phyloP scores from a whole-genome alignment of 2,888 invertebrate species.

The Erebia aethiops region DNA sequence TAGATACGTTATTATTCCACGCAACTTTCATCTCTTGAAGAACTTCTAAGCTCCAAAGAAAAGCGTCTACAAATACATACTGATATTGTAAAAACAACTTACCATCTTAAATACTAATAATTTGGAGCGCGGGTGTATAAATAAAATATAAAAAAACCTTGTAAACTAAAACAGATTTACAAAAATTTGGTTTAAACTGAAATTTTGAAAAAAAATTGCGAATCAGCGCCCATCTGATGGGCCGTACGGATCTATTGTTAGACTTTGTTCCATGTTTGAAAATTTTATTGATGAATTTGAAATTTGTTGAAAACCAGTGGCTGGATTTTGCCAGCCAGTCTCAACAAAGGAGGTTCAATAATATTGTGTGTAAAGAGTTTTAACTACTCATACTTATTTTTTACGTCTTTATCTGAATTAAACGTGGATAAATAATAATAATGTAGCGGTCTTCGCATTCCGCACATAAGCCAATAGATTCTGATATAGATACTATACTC shows the following conservation, averaged over 20 bases:
- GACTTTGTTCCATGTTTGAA: constrained; percentile 58
- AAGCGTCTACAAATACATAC: too few species aligned
- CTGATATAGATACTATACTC: too few species aligned
- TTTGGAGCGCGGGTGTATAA: constrained; percentile 62
- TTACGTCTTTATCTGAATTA: not conserved
- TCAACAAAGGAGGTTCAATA: constrained; percentile 15
- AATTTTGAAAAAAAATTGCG: constrained; percentile 76
- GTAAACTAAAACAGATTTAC: constrained; percentile 63
- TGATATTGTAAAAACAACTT: constrained; percentile 50
- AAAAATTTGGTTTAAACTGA: constrained; percentile 68
- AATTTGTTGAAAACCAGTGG: constrained; percentile 33
- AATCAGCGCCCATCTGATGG: constrained; percentile 67
- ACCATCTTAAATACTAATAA: constrained; percentile 73
- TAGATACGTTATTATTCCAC: too few species aligned
- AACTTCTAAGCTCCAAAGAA: too few species aligned
- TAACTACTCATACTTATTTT: not conserved
- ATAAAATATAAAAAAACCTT: constrained; percentile 58
- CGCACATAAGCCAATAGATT: too few species aligned
- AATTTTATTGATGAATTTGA: constrained; percentile 38
- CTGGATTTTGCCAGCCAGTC: constrained; percentile 6
- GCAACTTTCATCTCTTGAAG: too few species aligned
- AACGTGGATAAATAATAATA: too few species aligned
- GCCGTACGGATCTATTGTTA: constrained; percentile 63
- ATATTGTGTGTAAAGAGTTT: not conserved
- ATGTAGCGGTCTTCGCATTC: too few species aligned